Percentiles rank a stretch among this genome's conserved stretches.
Evolutionary conservation across 2,113 vertebrate genomes (phyloP).

Genomic region (Dolichallabes microphthalmus): DNA sequence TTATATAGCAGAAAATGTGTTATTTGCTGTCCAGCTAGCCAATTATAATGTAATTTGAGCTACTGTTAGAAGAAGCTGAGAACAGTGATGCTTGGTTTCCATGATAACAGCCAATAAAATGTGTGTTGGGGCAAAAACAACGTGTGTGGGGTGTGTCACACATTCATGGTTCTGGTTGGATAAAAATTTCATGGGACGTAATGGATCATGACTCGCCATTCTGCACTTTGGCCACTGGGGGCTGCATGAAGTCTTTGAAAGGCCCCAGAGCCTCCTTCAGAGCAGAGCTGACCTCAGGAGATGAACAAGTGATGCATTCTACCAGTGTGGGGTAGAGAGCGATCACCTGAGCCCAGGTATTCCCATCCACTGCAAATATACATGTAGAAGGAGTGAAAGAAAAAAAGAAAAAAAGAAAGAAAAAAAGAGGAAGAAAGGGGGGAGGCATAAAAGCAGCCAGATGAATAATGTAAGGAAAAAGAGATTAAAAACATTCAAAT

Average conservation of each 20-base stretch:
- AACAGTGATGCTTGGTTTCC: constrained; percentile 54
- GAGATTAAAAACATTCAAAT: neutral
- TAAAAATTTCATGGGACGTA: constrained; percentile 37
- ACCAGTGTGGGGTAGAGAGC: constrained; percentile 95
- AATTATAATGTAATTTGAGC: constrained; percentile 68
- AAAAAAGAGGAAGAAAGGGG: neutral
- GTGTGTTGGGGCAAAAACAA: constrained; percentile 53
- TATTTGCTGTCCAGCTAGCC: constrained; percentile 62
- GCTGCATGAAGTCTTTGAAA: constrained; percentile 99
- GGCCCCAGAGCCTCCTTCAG: constrained; percentile 95
- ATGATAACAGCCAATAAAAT: constrained; percentile 58
- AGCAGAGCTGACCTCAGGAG: constrained; percentile 92
- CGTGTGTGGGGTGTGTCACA: constrained; percentile 55
- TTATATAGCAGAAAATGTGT: constrained; percentile 76
- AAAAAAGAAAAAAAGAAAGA: too few relatives aligned
- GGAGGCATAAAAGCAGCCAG: neutral
- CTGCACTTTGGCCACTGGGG: constrained; percentile 91
- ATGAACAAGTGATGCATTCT: constrained; percentile 96
- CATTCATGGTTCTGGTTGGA: constrained; percentile 66
- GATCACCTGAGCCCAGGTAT: constrained; percentile 96
- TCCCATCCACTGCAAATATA: constrained; percentile 83
- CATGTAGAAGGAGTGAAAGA: neutral
- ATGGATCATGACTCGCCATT: constrained; percentile 93
- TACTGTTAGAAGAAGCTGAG: constrained; percentile 64
- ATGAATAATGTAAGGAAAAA: neutral